phyloP scores from a whole-genome alignment of 2,888 invertebrate species.

The Mamestra brassicae region DNA sequence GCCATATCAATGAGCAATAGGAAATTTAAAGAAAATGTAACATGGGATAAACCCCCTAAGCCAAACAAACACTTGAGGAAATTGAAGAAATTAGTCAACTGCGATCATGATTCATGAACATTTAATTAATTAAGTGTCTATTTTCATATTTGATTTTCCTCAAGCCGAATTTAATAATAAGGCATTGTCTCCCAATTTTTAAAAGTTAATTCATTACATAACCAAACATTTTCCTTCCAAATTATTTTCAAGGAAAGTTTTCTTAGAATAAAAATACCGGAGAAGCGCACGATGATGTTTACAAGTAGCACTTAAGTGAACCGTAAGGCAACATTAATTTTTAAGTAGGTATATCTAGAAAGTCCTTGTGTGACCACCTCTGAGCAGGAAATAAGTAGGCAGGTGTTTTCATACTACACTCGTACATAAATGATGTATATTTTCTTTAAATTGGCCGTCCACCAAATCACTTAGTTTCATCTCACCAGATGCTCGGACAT shows the following conservation, averaged over 20 bases:
- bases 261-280: conserved; percentile 19
- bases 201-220: neutral
- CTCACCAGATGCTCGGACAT: conserved; percentile 60
- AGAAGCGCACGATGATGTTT: conserved; percentile 36
- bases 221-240: neutral
- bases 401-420: conserved; percentile 51
- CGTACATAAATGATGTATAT: conserved; percentile 55
- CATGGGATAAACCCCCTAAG: neutral
- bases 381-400: conserved; percentile 68
- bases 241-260: conserved; percentile 21
- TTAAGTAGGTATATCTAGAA: conserved; percentile 67
- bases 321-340: conserved; percentile 61
- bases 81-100: neutral
- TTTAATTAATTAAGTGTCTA: no score
- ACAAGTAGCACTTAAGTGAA: conserved; percentile 52
- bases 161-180: neutral
- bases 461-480: conserved; percentile 71
- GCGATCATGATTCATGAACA: conserved; percentile 1
- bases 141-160: conserved; percentile 1
- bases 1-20: neutral
- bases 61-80: neutral
- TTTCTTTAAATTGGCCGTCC: conserved; percentile 65
- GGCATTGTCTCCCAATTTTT: neutral
- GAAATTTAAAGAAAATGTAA: neutral
- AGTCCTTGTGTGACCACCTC: conserved; percentile 63